Conservation (phyloP, 2,888 invertebrate species). For the Plebejus melissa region DNA sequence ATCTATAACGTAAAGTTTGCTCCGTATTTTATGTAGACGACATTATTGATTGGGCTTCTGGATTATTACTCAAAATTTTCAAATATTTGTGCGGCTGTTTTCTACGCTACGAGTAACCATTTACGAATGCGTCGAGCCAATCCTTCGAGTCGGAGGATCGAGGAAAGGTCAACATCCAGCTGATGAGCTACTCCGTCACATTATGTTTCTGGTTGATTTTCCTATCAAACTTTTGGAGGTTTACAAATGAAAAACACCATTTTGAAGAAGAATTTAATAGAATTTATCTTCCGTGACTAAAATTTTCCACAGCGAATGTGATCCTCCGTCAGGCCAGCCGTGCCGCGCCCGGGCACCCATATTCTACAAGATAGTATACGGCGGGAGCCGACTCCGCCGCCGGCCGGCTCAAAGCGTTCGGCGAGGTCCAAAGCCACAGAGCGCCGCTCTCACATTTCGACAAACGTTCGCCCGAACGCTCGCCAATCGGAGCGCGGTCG, state of each 20-base stretch:
- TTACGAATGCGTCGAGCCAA: too few species aligned
- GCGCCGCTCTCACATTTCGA: constrained; percentile 22
- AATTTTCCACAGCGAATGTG: constrained; percentile 59
- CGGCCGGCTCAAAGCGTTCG: constrained; percentile 22
- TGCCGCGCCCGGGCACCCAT: constrained; percentile 50
- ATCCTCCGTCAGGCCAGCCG: constrained; percentile 59
- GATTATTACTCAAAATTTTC: background rate
- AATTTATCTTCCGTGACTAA: constrained; percentile 65
- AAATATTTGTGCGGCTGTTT: background rate
- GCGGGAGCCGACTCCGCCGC: constrained; percentile 9
- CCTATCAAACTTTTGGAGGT: constrained; percentile 79
- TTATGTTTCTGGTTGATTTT: constrained; percentile 65
- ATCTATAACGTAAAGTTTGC: background rate
- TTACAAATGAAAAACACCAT: constrained; percentile 65
- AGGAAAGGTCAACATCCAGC: constrained; percentile 39
- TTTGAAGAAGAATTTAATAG: constrained; percentile 61
- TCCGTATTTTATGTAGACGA: background rate
- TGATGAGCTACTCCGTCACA: constrained; percentile 46
- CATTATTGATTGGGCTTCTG: background rate
- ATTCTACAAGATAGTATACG: constrained; percentile 30
- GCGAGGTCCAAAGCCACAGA: constrained; percentile 27
- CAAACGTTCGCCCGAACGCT: constrained; percentile 31
- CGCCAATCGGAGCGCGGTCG: constrained; percentile 34
- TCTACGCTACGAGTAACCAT: background rate
- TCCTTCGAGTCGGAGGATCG: background rate